Base-by-base conservation (phyloP, 2,113 vertebrate genomes). In the Corythornis madagascariensis region DNA sequence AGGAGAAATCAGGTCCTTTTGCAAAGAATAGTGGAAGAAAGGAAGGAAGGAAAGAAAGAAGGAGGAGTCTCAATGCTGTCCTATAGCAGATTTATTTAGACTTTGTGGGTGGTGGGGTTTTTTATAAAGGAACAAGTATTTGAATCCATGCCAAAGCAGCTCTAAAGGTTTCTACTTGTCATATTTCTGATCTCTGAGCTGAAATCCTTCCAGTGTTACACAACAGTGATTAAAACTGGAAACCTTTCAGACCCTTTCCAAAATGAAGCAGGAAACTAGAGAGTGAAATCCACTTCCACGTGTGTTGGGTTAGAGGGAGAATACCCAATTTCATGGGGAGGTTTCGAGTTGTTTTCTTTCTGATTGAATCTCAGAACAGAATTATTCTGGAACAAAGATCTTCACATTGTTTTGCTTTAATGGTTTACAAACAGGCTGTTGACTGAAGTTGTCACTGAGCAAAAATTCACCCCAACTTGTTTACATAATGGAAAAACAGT, bases 121-220 rank as follows among this genome's bases (percentile, higher is more conserved):
- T 60, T 75, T 88, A 80, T 43, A 14, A 69, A 94, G 70, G 61
- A 92, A 64, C 47, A 40, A 83, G 17, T 16, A 19, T 33, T 90
- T 81, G 89, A 85, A 50, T 59, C 61, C 15, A 45, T 83, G 79
- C 79, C 87, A 80, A 73, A 83, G 88, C 66, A 78, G 33, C 83
- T 87, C 85, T 29, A 10, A 95, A 94, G 66, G 42, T 87, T 96
- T 84, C 77, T 90, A 53, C 73, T 91, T 74, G 89, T 96, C 93
- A 72, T 89, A 90, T 87, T 94, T 92, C 92, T 95, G 72, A 50
- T 92, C 72, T 93, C 40, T 4, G 89, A 84, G 82, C 70, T 93
- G 89, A 94, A 94, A 93, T 19, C 13, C 75, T 94, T 84, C 88
- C 93, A 95, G 88, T 72, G 78, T 96, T 96, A 94, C 86, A 96